Conservation (phyloP, 2,888 invertebrate species). For the Nysson spinosus region DNA sequence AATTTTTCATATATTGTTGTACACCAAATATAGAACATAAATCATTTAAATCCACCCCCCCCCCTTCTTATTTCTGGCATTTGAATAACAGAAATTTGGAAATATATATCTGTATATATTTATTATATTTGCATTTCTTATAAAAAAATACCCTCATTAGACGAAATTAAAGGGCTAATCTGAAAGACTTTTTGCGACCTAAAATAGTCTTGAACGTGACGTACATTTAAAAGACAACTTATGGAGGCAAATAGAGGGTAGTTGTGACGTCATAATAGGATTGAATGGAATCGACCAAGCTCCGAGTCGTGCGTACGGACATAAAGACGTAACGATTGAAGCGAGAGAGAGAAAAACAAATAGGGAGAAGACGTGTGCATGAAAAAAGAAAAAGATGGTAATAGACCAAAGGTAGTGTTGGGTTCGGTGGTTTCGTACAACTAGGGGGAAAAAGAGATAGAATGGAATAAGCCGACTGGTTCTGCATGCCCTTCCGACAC, state of each 20-base stretch:
- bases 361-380: background rate
- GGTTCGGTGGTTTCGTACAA: slow-evolving; percentile 1
- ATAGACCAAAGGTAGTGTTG: background rate
- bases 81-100: no score
- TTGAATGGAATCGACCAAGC: slow-evolving; percentile 47
- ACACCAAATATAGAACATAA: background rate
- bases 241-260: slow-evolving; percentile 16
- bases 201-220: no score
- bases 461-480: background rate
- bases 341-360: background rate
- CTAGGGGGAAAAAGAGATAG: background rate
- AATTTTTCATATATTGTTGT: background rate
- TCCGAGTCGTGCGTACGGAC: slow-evolving; percentile 2
- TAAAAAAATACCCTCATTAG: background rate
- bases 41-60: no score
- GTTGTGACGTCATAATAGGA: slow-evolving; percentile 47
- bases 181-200: no score
- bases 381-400: background rate
- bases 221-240: no score
- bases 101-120: no score
- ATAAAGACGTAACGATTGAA: background rate
- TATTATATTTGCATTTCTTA: no score
- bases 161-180: no score
- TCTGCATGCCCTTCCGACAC: slow-evolving; percentile 9
- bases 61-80: no score